Percentiles rank a stretch among this genome's conserved stretches.
Conservation (phyloP, 2,797 vertebrate genomes). For the Hozukius guyotensis region DNA sequence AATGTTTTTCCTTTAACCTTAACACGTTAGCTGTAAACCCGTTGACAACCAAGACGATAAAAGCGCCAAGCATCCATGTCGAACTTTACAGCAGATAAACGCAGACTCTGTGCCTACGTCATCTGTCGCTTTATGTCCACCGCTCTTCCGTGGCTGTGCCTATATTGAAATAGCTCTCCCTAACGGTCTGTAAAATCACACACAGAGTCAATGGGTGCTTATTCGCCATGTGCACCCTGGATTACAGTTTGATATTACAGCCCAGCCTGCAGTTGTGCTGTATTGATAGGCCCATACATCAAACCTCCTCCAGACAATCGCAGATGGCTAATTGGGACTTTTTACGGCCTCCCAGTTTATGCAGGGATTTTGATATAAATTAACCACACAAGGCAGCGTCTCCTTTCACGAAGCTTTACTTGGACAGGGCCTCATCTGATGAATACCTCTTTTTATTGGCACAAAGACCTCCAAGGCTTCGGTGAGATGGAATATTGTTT, state of each 20-base stretch:
- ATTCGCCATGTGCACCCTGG: constrained; percentile 57
- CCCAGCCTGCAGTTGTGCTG: constrained; percentile 63
- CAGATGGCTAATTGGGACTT: constrained; percentile 80
- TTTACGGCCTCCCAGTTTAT: constrained; percentile 74
- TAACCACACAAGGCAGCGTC: constrained; percentile 64
- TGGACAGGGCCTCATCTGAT: constrained; percentile 71
- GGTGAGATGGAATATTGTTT: constrained; percentile 77
- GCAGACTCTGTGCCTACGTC: constrained; percentile 14
- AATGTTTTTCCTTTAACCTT: constrained; percentile 14
- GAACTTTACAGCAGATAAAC: constrained; percentile 55
- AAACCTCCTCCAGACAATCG: constrained; percentile 71
- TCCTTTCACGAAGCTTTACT: constrained; percentile 56
- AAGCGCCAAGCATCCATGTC: constrained; percentile 20
- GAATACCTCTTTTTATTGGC: constrained; percentile 74
- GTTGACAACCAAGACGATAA: constrained; percentile 34
- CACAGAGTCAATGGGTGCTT: constrained; percentile 57
- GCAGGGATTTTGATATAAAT: constrained; percentile 76
- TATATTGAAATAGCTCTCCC: constrained; percentile 37
- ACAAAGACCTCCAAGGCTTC: constrained; percentile 78
- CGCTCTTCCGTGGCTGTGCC: constrained; percentile 1
- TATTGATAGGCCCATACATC: constrained; percentile 75
- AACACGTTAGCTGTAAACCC: constrained; percentile 10
- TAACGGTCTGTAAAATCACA: constrained; percentile 62
- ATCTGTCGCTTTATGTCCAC: constrained; percentile 49
- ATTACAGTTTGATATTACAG: constrained; percentile 62